Percentiles rank a stretch among this genome's conserved stretches.
Evolutionary conservation across 1,140 invertebrate genomes (phyloP).

Genomic region (Bombus superbus): DNA sequence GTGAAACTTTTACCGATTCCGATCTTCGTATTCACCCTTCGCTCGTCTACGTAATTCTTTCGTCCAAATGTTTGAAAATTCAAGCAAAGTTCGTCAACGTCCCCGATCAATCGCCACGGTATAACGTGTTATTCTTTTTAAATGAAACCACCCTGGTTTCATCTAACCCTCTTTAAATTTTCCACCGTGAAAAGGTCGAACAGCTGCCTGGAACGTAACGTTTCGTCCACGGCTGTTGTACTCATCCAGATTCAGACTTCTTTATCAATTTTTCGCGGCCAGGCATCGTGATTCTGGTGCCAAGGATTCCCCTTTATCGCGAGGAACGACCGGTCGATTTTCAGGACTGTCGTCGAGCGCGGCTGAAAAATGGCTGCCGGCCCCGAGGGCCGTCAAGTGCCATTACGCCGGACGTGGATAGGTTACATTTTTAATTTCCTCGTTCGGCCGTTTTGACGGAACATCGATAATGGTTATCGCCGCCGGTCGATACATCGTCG

Average conservation of each 20-base stretch:
- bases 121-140: too few relatives aligned
- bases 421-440: conserved; percentile 71
- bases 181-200: not conserved
- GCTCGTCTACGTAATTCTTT: too few relatives aligned
- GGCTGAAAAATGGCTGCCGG: conserved; percentile 57
- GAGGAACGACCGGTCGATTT: conserved; percentile 13
- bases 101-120: too few relatives aligned
- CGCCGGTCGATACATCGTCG: conserved; percentile 42
- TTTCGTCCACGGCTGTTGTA: not conserved
- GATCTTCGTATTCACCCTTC: too few relatives aligned
- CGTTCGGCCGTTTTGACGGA: conserved; percentile 60
- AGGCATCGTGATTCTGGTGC: not conserved
- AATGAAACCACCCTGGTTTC: too few relatives aligned
- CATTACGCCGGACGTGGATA: conserved; percentile 46
- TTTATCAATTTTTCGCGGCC: conserved; percentile 38
- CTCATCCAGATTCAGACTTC: not conserved
- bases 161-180: too few relatives aligned
- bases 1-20: too few relatives aligned
- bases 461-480: conserved; percentile 65
- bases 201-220: not conserved
- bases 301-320: conserved; percentile 24
- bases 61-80: too few relatives aligned
- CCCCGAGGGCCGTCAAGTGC: conserved; percentile 42
- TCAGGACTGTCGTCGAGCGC: not conserved
- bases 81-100: too few relatives aligned